phyloP scores from a whole-genome alignment of 2,113 vertebrate species.

The Sphyrna mokarran region DNA sequence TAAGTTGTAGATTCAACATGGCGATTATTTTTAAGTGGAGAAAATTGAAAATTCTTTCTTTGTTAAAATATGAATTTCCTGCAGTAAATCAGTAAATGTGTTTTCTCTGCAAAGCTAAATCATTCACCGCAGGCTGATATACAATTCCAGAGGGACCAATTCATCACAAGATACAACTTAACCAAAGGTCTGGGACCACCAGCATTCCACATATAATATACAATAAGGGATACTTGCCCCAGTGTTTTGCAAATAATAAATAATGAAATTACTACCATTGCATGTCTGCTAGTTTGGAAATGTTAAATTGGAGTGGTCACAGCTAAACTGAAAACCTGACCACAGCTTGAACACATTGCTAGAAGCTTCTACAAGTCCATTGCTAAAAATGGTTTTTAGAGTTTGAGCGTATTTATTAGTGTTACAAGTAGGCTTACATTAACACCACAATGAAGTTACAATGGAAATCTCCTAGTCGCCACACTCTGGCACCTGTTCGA shows the following conservation, averaged over 20 bases:
- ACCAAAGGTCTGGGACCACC: not conserved
- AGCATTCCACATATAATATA: not conserved
- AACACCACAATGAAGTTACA: no score
- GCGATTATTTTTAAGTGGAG: constrained; percentile 37
- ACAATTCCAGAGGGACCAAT: constrained; percentile 44
- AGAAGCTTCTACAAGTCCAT: not conserved
- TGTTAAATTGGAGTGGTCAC: not conserved
- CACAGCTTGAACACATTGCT: not conserved
- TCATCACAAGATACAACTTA: constrained; percentile 38
- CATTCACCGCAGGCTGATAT: constrained; percentile 42
- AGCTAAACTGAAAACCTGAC: not conserved
- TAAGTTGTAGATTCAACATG: not conserved
- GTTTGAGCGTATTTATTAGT: no score
- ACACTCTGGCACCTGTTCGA: no score
- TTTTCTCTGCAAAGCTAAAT: constrained; percentile 41
- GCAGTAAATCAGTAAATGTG: constrained; percentile 50
- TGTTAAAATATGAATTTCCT: constrained; percentile 48
- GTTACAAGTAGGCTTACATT: no score
- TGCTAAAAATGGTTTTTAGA: not conserved
- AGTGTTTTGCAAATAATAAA: not conserved
- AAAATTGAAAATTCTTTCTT: constrained; percentile 53
- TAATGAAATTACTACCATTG: not conserved
- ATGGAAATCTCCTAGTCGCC: no score
- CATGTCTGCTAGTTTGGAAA: not conserved
- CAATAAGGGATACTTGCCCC: not conserved